Base-by-base conservation (phyloP, 2,888 invertebrate genomes). In the Nomada flava region DNA sequence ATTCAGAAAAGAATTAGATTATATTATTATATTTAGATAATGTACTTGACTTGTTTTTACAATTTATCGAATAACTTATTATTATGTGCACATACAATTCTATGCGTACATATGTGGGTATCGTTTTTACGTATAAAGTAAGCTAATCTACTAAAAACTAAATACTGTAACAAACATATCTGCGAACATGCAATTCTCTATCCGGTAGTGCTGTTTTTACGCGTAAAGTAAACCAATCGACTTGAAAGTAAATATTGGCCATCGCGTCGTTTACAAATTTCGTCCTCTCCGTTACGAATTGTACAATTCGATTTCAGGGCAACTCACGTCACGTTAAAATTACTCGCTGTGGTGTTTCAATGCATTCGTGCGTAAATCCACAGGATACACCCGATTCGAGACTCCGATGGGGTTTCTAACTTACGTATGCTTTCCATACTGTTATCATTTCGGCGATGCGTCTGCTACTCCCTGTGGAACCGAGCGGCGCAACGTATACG, bases 401-500 rank as follows among this genome's bases (percentile, higher is more conserved):
- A 20, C 18, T 20, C 42, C 67, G 55, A 76, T 47, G 62, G 55
- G 70, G 53, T 77, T 70, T 65, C 65, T 47, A 62, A 65, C 52
- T 71, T 79, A 47, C 26, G 57, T 67, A 20, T 20, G 52, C 29
- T 71, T 60, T 52, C 62, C 68, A 73, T 59, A 20, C 57, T 44
- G 60, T 74, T 65, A 64, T 65, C 70, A 18, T 70, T 47, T 74
- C 44, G 59, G 15, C 18, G 29, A 71, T 26, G 15, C 26, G 23
- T 53, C 63, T 44, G 20, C 63, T 60, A 72, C 44, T 62, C 68
- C 67, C 53, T 11, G 1, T 1, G 68, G 59, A 62, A 47, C 18
- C 26, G 18, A 53, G 53, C 13, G 18, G 42, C 52, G 55, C 63
- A 62, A 65, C 42, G 62, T 64, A 69, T 47, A 47, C 15, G 15